These are phyloP conservation scores for Clanis bilineata DNA, from an alignment of 2,888 invertebrate species.

Conservation along the genomic window DNA sequence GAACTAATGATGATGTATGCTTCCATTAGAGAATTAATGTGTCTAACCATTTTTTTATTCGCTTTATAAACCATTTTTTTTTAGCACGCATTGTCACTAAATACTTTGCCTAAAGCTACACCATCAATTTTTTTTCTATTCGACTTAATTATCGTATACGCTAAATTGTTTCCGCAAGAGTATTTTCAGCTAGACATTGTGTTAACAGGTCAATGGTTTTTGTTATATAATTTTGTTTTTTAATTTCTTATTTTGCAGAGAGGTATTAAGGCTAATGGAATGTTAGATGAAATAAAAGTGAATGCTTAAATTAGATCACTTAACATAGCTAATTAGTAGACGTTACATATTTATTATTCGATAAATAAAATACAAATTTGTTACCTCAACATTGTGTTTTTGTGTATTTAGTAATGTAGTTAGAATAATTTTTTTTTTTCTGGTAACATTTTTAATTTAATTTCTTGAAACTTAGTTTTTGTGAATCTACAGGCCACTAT, in stretches of 20 bases:
- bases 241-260: neutral
- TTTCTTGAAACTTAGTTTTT: neutral
- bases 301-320: constrained; percentile 34
- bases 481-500: no score
- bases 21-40: neutral
- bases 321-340: constrained; percentile 53
- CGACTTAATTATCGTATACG: neutral
- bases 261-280: neutral
- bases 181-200: neutral
- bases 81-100: neutral
- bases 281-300: neutral
- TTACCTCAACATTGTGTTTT: constrained; percentile 37
- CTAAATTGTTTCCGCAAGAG: neutral
- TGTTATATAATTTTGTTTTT: constrained; percentile 34
- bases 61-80: neutral
- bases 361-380: constrained; percentile 38
- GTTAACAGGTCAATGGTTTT: constrained; percentile 15
- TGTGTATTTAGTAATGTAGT: constrained; percentile 33
- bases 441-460: neutral
- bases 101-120: neutral
- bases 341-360: constrained; percentile 61
- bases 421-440: neutral
- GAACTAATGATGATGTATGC: neutral
- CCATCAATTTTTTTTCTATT: neutral
- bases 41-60: neutral